Evolutionary conservation across 1,140 invertebrate species (phyloP).

Genomic region (Lepidotrigona ventralis): DNA sequence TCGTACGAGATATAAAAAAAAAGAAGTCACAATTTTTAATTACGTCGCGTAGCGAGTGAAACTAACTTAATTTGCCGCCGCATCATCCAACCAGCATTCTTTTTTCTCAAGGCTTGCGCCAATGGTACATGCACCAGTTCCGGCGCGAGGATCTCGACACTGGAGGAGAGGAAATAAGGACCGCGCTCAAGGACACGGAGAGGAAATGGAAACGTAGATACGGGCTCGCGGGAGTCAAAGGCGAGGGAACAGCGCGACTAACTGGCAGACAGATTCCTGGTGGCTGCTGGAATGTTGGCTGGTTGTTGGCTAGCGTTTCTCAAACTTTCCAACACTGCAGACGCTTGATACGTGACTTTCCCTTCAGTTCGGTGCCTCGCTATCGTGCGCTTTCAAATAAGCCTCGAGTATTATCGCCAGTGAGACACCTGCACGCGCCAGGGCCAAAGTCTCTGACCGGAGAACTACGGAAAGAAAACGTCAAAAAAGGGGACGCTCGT

Average conservation of each 20-base stretch:
- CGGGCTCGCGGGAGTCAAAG: constrained; percentile 24
- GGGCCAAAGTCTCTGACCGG: too few relatives aligned
- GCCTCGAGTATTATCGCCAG: not conserved
- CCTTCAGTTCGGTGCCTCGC: not conserved
- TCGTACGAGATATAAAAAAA: too few relatives aligned
- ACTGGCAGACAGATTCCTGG: not conserved
- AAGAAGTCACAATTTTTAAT: too few relatives aligned
- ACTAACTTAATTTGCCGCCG: too few relatives aligned
- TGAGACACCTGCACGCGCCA: not conserved
- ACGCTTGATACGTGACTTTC: constrained; percentile 38
- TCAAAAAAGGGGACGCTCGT: not conserved
- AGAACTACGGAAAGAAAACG: not conserved
- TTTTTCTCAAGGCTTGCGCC: too few relatives aligned
- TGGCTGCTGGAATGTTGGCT: not conserved
- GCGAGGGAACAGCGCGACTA: not conserved
- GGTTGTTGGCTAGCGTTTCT: not conserved
- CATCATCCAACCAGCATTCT: too few relatives aligned
- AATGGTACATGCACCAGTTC: too few relatives aligned
- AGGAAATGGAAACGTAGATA: constrained; percentile 16
- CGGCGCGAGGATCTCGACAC: not conserved
- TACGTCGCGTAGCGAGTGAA: too few relatives aligned
- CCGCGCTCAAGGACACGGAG: not conserved
- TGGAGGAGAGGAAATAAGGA: not conserved
- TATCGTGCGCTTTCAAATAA: not conserved
- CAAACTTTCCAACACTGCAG: constrained; percentile 1